Evolutionary conservation across 2,113 vertebrate genomes (phyloP).

Genomic region (Phaethornis superciliosus): DNA sequence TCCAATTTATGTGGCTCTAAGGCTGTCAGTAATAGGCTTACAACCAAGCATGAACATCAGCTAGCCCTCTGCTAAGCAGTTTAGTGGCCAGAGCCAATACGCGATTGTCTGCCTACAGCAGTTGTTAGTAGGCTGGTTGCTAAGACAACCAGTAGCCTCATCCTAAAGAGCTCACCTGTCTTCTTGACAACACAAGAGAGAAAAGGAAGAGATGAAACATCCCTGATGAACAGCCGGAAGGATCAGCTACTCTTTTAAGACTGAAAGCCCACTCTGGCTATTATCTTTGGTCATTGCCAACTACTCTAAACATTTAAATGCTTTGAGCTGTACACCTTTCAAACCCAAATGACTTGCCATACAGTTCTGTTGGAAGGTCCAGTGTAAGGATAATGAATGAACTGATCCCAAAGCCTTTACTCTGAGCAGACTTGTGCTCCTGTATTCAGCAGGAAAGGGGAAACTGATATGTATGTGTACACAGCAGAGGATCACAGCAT

Average conservation of each 20-base stretch:
- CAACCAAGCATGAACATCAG: neutral
- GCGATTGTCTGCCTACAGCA: neutral
- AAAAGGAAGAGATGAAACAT: neutral
- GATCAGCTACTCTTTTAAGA: neutral
- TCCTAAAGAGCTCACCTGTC: neutral
- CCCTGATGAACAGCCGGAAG: neutral
- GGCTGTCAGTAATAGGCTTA: slow-evolving; percentile 21
- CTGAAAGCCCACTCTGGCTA: neutral
- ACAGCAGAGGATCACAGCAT: neutral
- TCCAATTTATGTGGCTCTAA: neutral
- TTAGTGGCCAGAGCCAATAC: neutral
- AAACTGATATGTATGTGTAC: neutral
- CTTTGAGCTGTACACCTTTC: neutral
- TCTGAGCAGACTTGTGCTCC: neutral
- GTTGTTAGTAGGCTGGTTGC: neutral
- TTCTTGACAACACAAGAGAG: neutral
- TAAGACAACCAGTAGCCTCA: slow-evolving; percentile 11
- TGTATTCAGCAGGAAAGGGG: neutral
- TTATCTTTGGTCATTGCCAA: neutral
- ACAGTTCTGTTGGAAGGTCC: neutral
- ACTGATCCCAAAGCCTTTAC: neutral
- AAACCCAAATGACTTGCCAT: neutral
- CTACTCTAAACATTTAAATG: neutral
- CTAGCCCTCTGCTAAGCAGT: slow-evolving; percentile 30
- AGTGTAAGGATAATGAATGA: neutral